Conservation (phyloP, 2,888 invertebrate species). For the Heliconius hortense region DNA sequence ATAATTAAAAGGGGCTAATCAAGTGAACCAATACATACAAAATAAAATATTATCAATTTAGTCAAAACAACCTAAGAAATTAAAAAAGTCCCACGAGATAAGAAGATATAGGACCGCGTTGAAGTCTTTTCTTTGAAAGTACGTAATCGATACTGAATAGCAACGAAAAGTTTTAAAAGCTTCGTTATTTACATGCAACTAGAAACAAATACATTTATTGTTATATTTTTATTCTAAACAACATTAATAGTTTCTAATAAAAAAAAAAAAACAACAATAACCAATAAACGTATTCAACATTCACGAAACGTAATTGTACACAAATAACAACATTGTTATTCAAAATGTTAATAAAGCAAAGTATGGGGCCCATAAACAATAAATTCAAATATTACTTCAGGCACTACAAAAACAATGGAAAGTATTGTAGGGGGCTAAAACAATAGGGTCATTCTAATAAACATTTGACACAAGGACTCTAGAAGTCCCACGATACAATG, state of each 20-base stretch:
- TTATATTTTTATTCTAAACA: conserved; percentile 11
- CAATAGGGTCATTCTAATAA: conserved; percentile 62
- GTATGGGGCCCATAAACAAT: conserved; percentile 54
- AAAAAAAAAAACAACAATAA: conserved; percentile 30
- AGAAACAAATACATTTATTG: conserved; percentile 21
- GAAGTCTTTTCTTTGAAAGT: conserved; percentile 50
- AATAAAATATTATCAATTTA: too few species aligned
- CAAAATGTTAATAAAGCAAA: conserved; percentile 45
- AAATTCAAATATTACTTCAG: conserved; percentile 51
- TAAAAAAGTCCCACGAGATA: not conserved
- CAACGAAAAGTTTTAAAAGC: conserved; percentile 28
- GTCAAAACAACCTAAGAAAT: not conserved
- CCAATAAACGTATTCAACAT: conserved; percentile 33
- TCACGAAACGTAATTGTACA: conserved; percentile 36
- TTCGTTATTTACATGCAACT: conserved; percentile 34
- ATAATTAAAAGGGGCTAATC: too few species aligned
- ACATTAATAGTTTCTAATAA: conserved; percentile 21
- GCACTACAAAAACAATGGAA: conserved; percentile 43
- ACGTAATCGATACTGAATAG: conserved; percentile 34
- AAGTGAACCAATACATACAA: too few species aligned
- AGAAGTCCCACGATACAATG: conserved; percentile 51
- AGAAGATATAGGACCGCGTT: conserved; percentile 45
- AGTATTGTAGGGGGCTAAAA: conserved; percentile 54
- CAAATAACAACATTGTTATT: conserved; percentile 30
- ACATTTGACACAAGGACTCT: conserved; percentile 62